Evolutionary conservation across 2,888 invertebrate genomes (phyloP).

Genomic region (Pegoplata infirma): DNA sequence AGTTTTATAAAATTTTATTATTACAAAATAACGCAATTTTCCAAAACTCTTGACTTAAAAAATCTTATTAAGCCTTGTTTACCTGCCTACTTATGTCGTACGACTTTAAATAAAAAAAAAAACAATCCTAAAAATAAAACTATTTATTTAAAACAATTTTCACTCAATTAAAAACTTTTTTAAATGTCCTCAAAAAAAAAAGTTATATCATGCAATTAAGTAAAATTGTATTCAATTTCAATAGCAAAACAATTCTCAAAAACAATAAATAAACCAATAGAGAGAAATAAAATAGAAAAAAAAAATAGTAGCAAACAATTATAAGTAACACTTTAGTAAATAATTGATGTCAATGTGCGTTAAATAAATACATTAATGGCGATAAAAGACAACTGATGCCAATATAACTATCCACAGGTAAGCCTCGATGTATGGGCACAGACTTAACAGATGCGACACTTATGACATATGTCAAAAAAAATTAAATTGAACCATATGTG

Average conservation of each 20-base stretch:
- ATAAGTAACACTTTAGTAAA: not conserved
- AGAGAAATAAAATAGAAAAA: not conserved
- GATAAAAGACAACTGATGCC: not conserved
- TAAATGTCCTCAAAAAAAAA: not conserved
- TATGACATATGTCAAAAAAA: too few relatives aligned
- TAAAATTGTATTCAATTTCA: not conserved
- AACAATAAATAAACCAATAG: not conserved
- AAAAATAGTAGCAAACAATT: not conserved
- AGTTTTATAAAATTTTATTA: too few relatives aligned
- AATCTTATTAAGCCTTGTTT: too few relatives aligned
- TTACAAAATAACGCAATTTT: too few relatives aligned
- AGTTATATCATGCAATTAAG: not conserved
- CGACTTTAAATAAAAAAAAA: too few relatives aligned
- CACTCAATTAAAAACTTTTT: not conserved
- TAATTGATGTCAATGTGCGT: not conserved
- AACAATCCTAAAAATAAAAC: too few relatives aligned
- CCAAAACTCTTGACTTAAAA: too few relatives aligned
- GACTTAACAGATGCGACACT: too few relatives aligned
- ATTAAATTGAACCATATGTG: too few relatives aligned
- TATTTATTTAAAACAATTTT: not conserved
- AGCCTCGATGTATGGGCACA: too few relatives aligned
- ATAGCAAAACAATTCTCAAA: not conserved
- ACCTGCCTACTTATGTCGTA: too few relatives aligned
- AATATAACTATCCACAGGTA: not conserved
- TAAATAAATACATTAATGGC: not conserved